These are phyloP conservation scores for Homalodisca vitripennis DNA, from an alignment of 1,140 invertebrate species.

Conservation along the genomic window DNA sequence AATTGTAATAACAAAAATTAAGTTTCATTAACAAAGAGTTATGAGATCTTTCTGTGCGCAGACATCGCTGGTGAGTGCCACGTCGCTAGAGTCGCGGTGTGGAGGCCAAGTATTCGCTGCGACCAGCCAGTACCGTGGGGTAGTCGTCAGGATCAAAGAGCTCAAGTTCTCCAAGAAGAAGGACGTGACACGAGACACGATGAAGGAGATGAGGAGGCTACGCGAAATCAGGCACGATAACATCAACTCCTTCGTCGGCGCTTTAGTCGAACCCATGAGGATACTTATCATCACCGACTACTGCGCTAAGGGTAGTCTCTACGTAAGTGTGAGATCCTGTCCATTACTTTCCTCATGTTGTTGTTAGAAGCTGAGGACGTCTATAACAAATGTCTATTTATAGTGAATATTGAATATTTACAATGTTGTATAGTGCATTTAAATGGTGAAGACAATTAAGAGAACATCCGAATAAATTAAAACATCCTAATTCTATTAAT, in stretches of 20 bases:
- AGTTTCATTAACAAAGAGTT: no score
- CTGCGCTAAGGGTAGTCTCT: conserved; percentile 93
- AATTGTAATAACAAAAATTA: no score
- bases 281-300: conserved; percentile 91
- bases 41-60: no score
- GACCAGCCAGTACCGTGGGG: conserved; percentile 84
- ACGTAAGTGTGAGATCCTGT: conserved; percentile 58
- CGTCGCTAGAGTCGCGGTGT: conserved; percentile 82
- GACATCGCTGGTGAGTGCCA: conserved; percentile 82
- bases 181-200: conserved; percentile 87
- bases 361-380: background rate
- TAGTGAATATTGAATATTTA: no score
- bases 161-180: conserved; percentile 86
- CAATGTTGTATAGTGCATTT: no score
- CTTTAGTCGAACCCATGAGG: conserved; percentile 82
- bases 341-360: background rate
- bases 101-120: conserved; percentile 84
- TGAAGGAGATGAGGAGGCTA: conserved; percentile 95
- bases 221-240: conserved; percentile 91
- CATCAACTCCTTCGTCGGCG: conserved; percentile 96
- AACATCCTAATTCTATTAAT: background rate
- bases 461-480: background rate
- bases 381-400: background rate
- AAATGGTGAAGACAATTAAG: background rate
- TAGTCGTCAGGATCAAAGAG: conserved; percentile 89